Conservation (phyloP, 2,113 vertebrate genomes). For the Brachirus orientalis region DNA sequence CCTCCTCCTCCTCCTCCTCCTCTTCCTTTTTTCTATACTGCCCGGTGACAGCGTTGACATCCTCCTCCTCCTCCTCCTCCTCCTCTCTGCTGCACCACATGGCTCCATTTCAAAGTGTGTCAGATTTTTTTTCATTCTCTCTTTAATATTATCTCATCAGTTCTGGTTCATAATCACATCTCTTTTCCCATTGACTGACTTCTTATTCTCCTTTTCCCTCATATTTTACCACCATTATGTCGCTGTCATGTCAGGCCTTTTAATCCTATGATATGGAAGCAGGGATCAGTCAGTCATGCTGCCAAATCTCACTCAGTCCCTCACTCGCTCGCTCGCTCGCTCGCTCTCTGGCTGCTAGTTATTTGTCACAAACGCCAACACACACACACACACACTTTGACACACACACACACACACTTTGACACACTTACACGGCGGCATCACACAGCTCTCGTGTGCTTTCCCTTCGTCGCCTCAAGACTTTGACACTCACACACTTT, state of each 20-base stretch:
- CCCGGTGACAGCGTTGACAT: slow-evolving; percentile 58
- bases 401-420: slow-evolving; percentile 24
- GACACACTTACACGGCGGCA: slow-evolving; percentile 26
- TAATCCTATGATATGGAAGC: slow-evolving; percentile 74
- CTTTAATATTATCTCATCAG: slow-evolving; percentile 26
- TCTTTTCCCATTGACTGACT: slow-evolving; percentile 60
- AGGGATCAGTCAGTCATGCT: slow-evolving; percentile 72
- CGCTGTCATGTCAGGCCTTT: slow-evolving; percentile 51
- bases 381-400: slow-evolving; percentile 32
- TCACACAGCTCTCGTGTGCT: not conserved
- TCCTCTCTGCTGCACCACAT: not conserved
- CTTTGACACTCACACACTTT: slow-evolving; percentile 30
- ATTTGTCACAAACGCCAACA: not conserved
- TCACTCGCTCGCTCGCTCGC: not conserved
- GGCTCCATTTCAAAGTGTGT: slow-evolving; percentile 48
- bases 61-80: slow-evolving; percentile 24
- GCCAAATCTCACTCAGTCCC: slow-evolving; percentile 20
- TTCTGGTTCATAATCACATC: slow-evolving; percentile 65
- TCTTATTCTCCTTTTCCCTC: slow-evolving; percentile 60
- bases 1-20: slow-evolving; percentile 25
- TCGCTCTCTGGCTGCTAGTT: not conserved
- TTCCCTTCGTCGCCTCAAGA: not conserved
- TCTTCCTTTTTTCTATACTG: slow-evolving; percentile 44
- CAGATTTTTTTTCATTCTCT: slow-evolving; percentile 19
- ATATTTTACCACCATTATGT: slow-evolving; percentile 58